Conservation (phyloP, 2,113 vertebrate species). For the Phalacrocorax carbo region DNA sequence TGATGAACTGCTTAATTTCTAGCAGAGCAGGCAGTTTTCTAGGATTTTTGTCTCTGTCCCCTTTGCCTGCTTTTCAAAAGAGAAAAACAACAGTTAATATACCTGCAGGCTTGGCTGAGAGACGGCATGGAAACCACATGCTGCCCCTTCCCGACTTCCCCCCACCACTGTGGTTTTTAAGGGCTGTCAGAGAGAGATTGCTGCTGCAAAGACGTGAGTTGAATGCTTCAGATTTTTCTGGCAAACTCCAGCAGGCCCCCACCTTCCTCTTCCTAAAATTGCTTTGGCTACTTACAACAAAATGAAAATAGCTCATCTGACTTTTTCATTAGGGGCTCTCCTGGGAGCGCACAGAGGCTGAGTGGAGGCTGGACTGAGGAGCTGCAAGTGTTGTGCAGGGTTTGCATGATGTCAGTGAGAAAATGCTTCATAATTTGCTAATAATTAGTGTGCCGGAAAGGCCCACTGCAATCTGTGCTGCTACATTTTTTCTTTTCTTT, state of each 20-base stretch:
- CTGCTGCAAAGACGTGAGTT: background rate
- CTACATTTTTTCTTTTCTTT: background rate
- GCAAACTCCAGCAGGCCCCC: background rate
- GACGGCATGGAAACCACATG: background rate
- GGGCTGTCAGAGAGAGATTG: background rate
- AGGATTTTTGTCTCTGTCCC: background rate
- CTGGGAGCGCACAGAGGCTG: background rate
- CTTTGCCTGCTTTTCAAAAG: background rate
- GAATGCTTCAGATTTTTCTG: background rate
- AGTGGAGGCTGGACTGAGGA: background rate
- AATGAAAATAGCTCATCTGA: constrained; percentile 17
- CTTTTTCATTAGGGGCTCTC: constrained; percentile 9
- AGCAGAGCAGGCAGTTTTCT: background rate
- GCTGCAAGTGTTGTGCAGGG: background rate
- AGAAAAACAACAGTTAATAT: background rate
- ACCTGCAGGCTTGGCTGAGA: background rate
- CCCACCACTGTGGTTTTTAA: background rate
- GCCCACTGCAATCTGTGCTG: background rate
- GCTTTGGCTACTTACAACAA: constrained; percentile 1
- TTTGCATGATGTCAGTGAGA: background rate
- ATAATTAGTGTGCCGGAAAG: background rate
- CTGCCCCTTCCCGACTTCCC: background rate
- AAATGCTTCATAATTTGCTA: background rate
- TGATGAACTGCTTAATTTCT: background rate
- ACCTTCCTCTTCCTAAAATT: background rate